These are phyloP conservation scores for Pyrocephalus nanus DNA, from an alignment of 2,797 vertebrate genomes.

Conservation along the genomic window DNA sequence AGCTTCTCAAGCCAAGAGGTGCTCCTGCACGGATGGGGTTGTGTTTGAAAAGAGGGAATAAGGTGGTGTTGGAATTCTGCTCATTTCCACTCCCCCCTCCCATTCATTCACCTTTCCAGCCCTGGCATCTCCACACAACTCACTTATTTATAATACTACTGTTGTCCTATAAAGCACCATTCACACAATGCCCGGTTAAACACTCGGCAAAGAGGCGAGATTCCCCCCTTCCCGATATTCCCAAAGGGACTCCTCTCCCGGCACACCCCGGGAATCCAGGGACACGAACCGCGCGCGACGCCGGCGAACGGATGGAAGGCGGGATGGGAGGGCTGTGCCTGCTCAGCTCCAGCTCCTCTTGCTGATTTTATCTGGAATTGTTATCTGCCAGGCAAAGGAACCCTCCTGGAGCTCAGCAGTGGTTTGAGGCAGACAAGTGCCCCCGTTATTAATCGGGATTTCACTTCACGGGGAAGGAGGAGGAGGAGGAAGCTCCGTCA, in stretches of 20 bases:
- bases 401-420: not conserved
- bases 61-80: not conserved
- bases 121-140: not conserved
- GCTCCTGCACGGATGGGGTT: not conserved
- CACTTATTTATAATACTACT: not conserved
- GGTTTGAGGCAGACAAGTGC: slow-evolving; percentile 27
- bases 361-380: slow-evolving; percentile 45
- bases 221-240: not conserved
- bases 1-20: not conserved
- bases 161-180: not conserved
- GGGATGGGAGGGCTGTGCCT: slow-evolving; percentile 55
- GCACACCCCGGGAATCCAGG: not conserved
- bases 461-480: not conserved
- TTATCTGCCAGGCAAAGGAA: slow-evolving; percentile 29
- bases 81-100: not conserved
- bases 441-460: slow-evolving; percentile 17
- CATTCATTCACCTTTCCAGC: not conserved
- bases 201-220: not conserved
- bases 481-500: not conserved
- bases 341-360: no score
- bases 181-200: not conserved
- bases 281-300: slow-evolving; percentile 11
- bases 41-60: not conserved
- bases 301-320: slow-evolving; percentile 43
- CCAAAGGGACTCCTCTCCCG: not conserved